Conservation (phyloP, 2,888 invertebrate genomes). For the Enchytraeus crypticus region DNA sequence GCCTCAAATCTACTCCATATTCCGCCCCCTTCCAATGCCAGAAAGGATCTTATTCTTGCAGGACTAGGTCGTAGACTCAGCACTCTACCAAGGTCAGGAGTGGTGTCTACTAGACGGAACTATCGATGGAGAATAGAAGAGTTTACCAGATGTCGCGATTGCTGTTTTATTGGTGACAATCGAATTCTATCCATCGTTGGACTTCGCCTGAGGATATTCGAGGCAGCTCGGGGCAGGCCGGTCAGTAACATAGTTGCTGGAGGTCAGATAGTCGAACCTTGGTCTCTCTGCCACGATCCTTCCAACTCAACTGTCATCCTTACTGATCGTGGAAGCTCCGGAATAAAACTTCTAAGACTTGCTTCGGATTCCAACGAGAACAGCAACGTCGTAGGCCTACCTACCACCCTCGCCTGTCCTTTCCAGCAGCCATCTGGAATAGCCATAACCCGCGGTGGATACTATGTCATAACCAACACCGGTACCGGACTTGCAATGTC, state of each 20-base stretch:
- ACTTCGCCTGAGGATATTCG: conserved; percentile 4
- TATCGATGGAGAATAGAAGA: conserved; percentile 2
- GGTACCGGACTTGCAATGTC: no score
- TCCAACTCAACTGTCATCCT: conserved; percentile 1
- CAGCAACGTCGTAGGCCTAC: background rate
- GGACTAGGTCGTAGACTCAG: background rate
- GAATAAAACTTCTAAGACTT: conserved; percentile 5
- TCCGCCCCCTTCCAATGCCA: no score
- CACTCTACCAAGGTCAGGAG: background rate
- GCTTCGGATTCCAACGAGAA: no score
- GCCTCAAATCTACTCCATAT: no score
- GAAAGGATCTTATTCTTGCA: background rate
- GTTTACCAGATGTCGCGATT: conserved; percentile 8
- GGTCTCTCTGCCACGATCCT: background rate
- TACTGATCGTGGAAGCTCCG: conserved; percentile 3
- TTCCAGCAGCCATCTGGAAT: conserved; percentile 13
- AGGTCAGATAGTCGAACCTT: conserved; percentile 7
- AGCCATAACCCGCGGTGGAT: conserved; percentile 8
- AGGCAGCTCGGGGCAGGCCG: background rate
- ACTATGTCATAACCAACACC: conserved; percentile 13
- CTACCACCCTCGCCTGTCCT: background rate
- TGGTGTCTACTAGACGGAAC: background rate
- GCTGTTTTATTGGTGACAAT: background rate
- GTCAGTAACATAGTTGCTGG: background rate
- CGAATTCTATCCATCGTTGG: background rate